Conservation (phyloP, 2,113 vertebrate species). For the Phycodurus eques region DNA sequence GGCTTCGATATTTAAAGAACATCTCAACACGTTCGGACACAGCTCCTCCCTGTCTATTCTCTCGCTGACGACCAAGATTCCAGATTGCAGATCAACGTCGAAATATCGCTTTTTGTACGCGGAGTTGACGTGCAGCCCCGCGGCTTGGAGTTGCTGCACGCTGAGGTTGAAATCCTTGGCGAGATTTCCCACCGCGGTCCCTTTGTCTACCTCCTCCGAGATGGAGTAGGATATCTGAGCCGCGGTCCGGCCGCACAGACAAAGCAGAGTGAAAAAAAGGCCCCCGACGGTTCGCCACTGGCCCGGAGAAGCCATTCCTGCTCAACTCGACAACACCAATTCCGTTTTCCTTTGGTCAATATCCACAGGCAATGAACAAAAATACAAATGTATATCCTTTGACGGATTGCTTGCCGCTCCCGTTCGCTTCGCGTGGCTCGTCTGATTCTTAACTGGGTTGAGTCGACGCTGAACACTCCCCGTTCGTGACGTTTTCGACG, state of each 20-base stretch:
- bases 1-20: slow-evolving; percentile 66
- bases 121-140: slow-evolving; percentile 58
- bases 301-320: slow-evolving; percentile 45
- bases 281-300: slow-evolving; percentile 20
- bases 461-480: slow-evolving; percentile 31
- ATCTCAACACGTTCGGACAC: slow-evolving; percentile 59
- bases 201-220: slow-evolving; percentile 70
- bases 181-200: slow-evolving; percentile 71
- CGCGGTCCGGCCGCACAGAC: slow-evolving; percentile 47
- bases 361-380: not conserved
- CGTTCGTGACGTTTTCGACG: slow-evolving; percentile 39
- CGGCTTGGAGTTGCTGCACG: slow-evolving; percentile 50
- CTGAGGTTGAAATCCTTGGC: slow-evolving; percentile 70
- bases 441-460: not conserved
- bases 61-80: slow-evolving; percentile 62
- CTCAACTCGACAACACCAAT: not conserved
- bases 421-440: not conserved
- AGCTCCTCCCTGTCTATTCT: slow-evolving; percentile 72
- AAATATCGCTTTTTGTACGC: slow-evolving; percentile 56
- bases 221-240: slow-evolving; percentile 69
- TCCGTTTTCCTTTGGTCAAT: not conserved
- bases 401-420: slow-evolving; percentile 7
- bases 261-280: slow-evolving; percentile 52
- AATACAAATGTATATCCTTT: not conserved
- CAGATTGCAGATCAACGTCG: slow-evolving; percentile 62